Conservation (phyloP, 2,797 vertebrate species). For the Pseudochromis fuscus region DNA sequence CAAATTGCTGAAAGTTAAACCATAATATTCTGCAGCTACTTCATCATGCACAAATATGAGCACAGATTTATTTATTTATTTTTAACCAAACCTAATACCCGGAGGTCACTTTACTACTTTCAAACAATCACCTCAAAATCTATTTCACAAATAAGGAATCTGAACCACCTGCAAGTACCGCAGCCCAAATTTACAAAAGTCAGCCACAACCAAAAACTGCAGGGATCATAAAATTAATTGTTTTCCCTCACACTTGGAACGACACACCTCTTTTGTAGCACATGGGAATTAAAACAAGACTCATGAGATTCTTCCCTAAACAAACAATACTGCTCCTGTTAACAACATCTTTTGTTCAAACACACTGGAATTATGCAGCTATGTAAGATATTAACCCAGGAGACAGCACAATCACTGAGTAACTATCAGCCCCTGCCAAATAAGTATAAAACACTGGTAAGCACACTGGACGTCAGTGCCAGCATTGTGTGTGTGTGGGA, state of each 20-base stretch:
- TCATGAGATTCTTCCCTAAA: neutral
- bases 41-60: neutral
- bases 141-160: no score
- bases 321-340: constrained; percentile 21
- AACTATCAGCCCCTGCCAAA: constrained; percentile 24
- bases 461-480: constrained; percentile 10
- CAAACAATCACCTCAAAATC: no score
- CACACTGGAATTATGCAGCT: constrained; percentile 19
- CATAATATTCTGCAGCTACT: neutral
- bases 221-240: neutral
- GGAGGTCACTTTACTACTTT: no score
- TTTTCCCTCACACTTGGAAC: neutral
- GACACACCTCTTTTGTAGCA: neutral
- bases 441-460: constrained; percentile 17
- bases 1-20: constrained; percentile 8
- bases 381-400: constrained; percentile 17
- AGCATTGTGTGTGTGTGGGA: constrained; percentile 35
- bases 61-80: no score
- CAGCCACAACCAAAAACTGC: constrained; percentile 4
- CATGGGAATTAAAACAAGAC: neutral
- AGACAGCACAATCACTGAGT: constrained; percentile 14
- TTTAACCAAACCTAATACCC: no score
- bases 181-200: constrained; percentile 1
- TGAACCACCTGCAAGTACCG: no score
- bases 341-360: constrained; percentile 18